Percentiles rank a stretch among this genome's conserved stretches.
Evolutionary conservation across 2,113 vertebrate species (phyloP).

Genomic region (Corydoras maculifer): DNA sequence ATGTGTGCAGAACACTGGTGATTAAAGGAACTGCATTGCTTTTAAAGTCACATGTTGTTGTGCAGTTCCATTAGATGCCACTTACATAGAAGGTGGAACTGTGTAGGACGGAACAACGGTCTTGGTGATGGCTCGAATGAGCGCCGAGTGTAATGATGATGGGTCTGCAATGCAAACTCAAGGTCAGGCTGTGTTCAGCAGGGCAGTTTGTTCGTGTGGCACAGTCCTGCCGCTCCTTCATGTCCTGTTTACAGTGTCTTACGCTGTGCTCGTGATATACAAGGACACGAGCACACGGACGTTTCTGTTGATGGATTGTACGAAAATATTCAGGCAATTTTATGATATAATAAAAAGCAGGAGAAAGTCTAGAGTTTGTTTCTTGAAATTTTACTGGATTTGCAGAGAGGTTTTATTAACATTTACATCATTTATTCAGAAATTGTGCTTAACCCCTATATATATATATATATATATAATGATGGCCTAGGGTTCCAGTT

Average conservation of each 20-base stretch:
- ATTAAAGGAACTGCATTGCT: no score
- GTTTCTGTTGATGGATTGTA: slow-evolving; percentile 48
- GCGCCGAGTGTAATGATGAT: not conserved
- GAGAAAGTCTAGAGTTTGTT: not conserved
- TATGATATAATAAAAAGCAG: slow-evolving; percentile 54
- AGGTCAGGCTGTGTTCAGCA: not conserved
- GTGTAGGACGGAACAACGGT: no score
- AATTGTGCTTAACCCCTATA: no score
- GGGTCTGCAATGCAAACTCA: not conserved
- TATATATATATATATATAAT: no score
- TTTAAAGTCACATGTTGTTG: no score
- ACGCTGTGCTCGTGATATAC: slow-evolving; percentile 55
- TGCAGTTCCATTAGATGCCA: no score
- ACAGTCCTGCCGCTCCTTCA: not conserved
- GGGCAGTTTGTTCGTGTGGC: not conserved
- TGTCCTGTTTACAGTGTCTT: slow-evolving; percentile 42
- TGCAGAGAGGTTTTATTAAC: no score
- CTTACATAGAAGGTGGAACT: no score
- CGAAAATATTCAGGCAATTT: slow-evolving; percentile 35
- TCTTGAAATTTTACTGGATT: not conserved
- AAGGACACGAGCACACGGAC: slow-evolving; percentile 56
- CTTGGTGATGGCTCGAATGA: no score
- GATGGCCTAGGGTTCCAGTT: no score
- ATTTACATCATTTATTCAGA: no score
- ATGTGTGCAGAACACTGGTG: no score